Conservation (phyloP, 2,888 invertebrate genomes). For the Heliconius ethilla region DNA sequence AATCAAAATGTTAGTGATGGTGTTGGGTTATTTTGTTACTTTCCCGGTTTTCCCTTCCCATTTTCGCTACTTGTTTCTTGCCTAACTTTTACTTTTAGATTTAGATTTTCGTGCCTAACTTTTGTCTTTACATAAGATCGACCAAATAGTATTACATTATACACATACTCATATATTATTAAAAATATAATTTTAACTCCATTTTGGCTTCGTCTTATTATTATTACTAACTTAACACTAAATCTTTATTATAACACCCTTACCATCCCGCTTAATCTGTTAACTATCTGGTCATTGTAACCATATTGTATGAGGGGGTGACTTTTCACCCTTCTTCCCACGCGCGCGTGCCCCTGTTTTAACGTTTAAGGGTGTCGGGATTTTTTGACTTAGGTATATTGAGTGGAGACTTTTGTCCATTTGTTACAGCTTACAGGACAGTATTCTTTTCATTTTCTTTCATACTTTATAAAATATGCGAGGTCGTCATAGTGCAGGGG, state of each 20-base stretch:
- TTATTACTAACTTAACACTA: background rate
- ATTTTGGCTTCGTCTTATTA: too few relatives aligned
- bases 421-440: background rate
- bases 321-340: conserved; percentile 55
- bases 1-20: too few relatives aligned
- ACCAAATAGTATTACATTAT: too few relatives aligned
- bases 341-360: conserved; percentile 51
- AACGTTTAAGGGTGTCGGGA: conserved; percentile 26
- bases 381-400: background rate
- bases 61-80: too few relatives aligned
- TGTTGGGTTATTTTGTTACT: too few relatives aligned
- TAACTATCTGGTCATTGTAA: conserved; percentile 38
- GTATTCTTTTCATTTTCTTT: background rate
- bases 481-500: background rate
- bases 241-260: background rate
- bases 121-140: too few relatives aligned
- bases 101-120: too few relatives aligned
- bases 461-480: too few relatives aligned
- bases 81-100: too few relatives aligned
- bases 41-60: too few relatives aligned
- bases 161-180: too few relatives aligned
- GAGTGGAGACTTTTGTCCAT: background rate
- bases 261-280: conserved; percentile 13
- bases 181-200: too few relatives aligned
- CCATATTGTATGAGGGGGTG: conserved; percentile 41